Base-by-base conservation (phyloP, 1,140 invertebrate species). In the Diabrotica undecimpunctata region DNA sequence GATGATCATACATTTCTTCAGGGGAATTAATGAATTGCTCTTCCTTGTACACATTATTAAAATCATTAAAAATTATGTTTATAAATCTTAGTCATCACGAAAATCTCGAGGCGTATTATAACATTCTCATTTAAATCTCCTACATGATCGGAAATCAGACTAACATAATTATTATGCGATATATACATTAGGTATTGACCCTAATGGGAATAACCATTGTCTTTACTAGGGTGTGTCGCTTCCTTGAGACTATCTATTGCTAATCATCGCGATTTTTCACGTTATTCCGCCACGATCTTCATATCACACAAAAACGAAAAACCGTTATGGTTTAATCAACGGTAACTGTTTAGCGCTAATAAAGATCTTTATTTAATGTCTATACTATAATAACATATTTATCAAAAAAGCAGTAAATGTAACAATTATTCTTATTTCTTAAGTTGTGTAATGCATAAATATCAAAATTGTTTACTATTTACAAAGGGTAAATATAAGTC, bases 101-200 rank as follows among this genome's bases (percentile, higher is more conserved):
- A 38, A 36, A 12, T 58, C 56, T 58, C 11, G 25, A 58, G 56
- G 56, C 56, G 14, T 25, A 58, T 37, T 58, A 10, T 38, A 38
- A 38, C 56, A 58, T 58, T 58, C 56, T 58, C 56, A 58, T 58
- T 41, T 37, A 25, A 38, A 58, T 58, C 35, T 58, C 56, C 56
- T 58, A 38, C 36, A 58, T 13, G 35, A 10, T 58, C 37, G 35
- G 37, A 35, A 58, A 58, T 12, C 56, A 25, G 54, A 46, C 41
- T 25, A 55, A 55, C 10, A 7, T 35, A 55, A 55, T 55, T 5
- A 14, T 35, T 55, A 55, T 35, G 14, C 10, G 14, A 2, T 46
- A n/a, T 46, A 46, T n/a, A 46, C 41, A 46, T 46, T 46, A 46
- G n/a, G 41, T 46, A 46, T n/a, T 46, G 41, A 46, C 41, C 41